Base-by-base conservation (phyloP, 2,113 vertebrate genomes). In the Platysteira castanea region DNA sequence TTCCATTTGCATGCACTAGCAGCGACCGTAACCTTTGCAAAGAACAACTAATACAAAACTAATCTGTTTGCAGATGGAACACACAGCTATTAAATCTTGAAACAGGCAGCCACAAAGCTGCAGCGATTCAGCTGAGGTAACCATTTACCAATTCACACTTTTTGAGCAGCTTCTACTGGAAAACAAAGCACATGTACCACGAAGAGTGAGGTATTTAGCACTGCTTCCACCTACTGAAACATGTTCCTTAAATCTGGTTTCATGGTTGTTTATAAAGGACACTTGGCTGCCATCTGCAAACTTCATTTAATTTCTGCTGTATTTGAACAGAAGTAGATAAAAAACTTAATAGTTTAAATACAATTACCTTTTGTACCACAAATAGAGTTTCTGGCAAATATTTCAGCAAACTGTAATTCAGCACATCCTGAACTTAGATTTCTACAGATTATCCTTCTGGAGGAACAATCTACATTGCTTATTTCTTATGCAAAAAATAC, bases 201-300 rank as follows among this genome's bases (percentile, higher is more conserved):
- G 56, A n/a, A 67, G 28, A 65, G 56, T 70, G 75, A 91, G 33
- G 70, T 85, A 83, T 77, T 93, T 65, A 89, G 50, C 47, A 35
- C 33, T 91, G 78, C 71, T 85, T 94, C 83, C 92, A 83, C 75
- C 79, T 88, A 90, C 71, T 83, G 85, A 92, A 95, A 94, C 53
- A 61, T 42, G 46, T 33, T 92, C 61, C 57, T 90, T 76, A 76
- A 89, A 90, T 69, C 83, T 89, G 64, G 26, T 84, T 71, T 87
- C 57, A 70, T 37, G 30, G n/a, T 6, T 87, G 42, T 85, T 94
- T 69, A 73, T 65, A 65, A 89, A 88, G 46, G 68, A 85, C 42
- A 76, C 2, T 11, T 54, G 73, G n/a, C 42, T 85, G 69, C 47
- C 79, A 93, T 52, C 70, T 91, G 82, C 74, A 94, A 82, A 63